phyloP scores from a whole-genome alignment of 2,888 invertebrate species.

The Electrophaes corylata region DNA sequence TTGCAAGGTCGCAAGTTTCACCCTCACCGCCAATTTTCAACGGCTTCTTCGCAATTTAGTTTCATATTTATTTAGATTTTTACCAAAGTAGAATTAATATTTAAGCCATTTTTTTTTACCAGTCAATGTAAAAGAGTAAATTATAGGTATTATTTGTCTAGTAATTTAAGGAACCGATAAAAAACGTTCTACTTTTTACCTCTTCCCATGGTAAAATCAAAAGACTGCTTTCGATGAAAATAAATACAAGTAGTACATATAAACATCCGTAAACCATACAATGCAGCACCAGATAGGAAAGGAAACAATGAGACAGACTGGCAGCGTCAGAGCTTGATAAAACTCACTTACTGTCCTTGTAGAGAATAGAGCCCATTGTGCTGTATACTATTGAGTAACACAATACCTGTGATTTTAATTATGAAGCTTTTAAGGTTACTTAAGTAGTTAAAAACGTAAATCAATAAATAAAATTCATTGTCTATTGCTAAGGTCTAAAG shows the following conservation, averaged over 20 bases:
- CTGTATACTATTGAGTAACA: constrained; percentile 5
- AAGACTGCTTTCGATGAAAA: neutral
- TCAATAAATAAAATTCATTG: too few relatives aligned
- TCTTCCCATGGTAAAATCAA: neutral
- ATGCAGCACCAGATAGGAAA: constrained; percentile 41
- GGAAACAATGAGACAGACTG: constrained; percentile 51
- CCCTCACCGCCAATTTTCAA: constrained; percentile 46
- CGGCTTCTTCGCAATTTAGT: constrained; percentile 45
- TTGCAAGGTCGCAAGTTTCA: constrained; percentile 63
- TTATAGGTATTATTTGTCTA: too few relatives aligned
- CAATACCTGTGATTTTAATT: constrained; percentile 4
- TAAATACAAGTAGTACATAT: neutral
- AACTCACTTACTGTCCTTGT: constrained; percentile 55
- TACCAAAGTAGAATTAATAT: constrained; percentile 12
- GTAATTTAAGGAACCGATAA: neutral
- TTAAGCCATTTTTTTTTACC: too few relatives aligned
- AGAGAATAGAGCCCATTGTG: constrained; percentile 57
- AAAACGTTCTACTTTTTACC: neutral
- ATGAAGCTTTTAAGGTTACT: constrained; percentile 2
- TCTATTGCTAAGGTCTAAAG: too few relatives aligned
- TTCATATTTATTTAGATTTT: constrained; percentile 45
- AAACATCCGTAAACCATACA: constrained; percentile 43
- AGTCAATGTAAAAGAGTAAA: too few relatives aligned
- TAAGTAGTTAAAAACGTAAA: neutral
- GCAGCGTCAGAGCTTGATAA: constrained; percentile 52